Percentiles rank a stretch among this genome's conserved stretches.
These are phyloP conservation scores for Telmatochromis sp. DNA, from an alignment of 2,113 vertebrate species.

Conservation along the genomic window DNA sequence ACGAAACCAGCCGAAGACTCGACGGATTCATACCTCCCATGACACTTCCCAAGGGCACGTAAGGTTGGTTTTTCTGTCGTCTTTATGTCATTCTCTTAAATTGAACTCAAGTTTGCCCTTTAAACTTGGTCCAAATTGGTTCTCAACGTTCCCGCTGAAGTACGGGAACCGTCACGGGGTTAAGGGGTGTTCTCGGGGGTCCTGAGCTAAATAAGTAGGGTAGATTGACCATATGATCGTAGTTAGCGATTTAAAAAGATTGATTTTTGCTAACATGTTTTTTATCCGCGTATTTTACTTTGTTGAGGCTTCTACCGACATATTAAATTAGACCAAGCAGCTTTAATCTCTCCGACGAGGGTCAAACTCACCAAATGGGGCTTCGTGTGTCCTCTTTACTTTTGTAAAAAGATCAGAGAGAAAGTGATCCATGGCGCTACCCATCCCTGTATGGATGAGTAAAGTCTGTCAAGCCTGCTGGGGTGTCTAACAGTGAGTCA, in stretches of 20 bases:
- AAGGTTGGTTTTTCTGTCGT: background rate
- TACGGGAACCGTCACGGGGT: background rate
- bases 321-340: background rate
- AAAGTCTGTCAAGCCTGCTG: background rate
- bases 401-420: background rate
- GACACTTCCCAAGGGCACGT: background rate
- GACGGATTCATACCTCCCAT: background rate
- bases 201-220: background rate
- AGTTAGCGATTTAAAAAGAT: background rate
- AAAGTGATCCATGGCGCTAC: background rate
- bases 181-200: background rate
- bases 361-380: background rate
- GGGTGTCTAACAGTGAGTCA: slow-evolving; percentile 21
- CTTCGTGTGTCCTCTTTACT: background rate
- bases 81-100: background rate
- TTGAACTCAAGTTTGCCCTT: background rate
- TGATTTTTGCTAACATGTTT: background rate
- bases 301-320: accelerated
- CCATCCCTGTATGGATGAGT: background rate
- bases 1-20: background rate
- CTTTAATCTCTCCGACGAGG: background rate
- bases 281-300: background rate
- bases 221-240: background rate
- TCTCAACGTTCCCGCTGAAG: background rate
- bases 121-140: background rate